A percentile compares a stretch with the other conserved stretches of the same genome.
These are phyloP conservation scores for Dysmachus trigonus DNA, from an alignment of 2,888 invertebrate genomes.

Conservation along the genomic window DNA sequence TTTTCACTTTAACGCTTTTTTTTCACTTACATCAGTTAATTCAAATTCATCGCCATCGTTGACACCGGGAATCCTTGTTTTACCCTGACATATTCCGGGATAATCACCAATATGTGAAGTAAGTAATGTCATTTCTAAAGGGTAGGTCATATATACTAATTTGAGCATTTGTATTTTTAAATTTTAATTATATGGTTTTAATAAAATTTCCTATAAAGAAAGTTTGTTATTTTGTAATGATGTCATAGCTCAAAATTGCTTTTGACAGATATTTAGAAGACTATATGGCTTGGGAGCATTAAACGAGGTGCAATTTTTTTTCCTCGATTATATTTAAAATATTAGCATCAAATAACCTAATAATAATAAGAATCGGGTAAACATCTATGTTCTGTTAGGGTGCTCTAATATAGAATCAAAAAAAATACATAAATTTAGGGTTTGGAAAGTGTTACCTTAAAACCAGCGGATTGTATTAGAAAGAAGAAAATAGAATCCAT, in stretches of 20 bases:
- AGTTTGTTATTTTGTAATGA: neutral
- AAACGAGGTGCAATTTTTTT: no score
- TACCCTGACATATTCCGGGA: conserved; percentile 93
- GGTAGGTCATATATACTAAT: neutral
- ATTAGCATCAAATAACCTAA: neutral
- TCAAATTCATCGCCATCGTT: conserved; percentile 92
- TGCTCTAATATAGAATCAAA: no score
- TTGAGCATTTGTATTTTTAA: neutral
- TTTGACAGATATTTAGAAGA: neutral
- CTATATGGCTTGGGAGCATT: neutral
- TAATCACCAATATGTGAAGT: conserved; percentile 87
- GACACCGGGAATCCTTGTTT: conserved; percentile 92
- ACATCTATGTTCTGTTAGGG: no score
- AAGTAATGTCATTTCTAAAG: conserved; percentile 81
- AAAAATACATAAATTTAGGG: no score
- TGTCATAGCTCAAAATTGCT: neutral
- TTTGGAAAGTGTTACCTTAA: no score
- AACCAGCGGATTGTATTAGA: no score
- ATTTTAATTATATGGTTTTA: neutral
- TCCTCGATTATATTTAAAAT: no score
- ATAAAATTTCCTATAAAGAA: no score
- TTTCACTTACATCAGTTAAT: conserved; percentile 83
- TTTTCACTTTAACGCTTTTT: neutral
- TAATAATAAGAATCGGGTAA: neutral
- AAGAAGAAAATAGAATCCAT: no score